A percentile compares a stretch with the other conserved stretches of the same genome.
Evolutionary conservation across 2,797 vertebrate species (phyloP).

Genomic region (Microhierax caerulescens): DNA sequence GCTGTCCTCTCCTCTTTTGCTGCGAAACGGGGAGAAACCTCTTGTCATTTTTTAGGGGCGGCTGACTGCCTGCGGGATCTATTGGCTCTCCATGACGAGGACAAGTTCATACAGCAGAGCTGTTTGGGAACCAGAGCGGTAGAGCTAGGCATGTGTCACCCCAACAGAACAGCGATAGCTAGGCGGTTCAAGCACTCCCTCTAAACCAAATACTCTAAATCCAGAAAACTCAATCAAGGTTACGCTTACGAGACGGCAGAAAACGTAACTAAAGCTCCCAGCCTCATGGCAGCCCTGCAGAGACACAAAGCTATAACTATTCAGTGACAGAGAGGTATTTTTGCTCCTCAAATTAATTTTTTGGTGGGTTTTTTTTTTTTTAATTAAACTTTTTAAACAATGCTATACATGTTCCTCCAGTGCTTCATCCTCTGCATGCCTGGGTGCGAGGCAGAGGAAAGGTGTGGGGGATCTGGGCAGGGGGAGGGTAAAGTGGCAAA

Average conservation of each 20-base stretch:
- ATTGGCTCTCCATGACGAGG: background rate
- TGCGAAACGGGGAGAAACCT: background rate
- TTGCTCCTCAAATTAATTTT: background rate
- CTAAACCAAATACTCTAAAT: background rate
- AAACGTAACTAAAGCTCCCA: background rate
- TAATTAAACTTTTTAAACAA: background rate
- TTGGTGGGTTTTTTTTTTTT: too few relatives aligned
- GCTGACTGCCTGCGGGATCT: background rate
- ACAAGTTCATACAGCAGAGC: background rate
- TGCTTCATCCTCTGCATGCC: background rate
- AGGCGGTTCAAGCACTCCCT: background rate
- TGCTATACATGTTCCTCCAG: background rate
- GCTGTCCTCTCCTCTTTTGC: background rate
- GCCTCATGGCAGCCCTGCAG: background rate
- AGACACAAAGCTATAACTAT: background rate
- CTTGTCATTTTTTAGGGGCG: fast-evolving
- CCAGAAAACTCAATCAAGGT: background rate
- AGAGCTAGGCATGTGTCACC: background rate
- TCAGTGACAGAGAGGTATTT: background rate
- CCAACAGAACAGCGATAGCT: background rate
- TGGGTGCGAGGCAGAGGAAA: background rate
- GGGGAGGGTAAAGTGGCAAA: background rate
- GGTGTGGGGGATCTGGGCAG: background rate
- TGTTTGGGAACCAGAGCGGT: background rate
- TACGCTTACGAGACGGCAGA: background rate